Base-by-base conservation (phyloP, 2,113 vertebrate species). In the Gadus macrocephalus region DNA sequence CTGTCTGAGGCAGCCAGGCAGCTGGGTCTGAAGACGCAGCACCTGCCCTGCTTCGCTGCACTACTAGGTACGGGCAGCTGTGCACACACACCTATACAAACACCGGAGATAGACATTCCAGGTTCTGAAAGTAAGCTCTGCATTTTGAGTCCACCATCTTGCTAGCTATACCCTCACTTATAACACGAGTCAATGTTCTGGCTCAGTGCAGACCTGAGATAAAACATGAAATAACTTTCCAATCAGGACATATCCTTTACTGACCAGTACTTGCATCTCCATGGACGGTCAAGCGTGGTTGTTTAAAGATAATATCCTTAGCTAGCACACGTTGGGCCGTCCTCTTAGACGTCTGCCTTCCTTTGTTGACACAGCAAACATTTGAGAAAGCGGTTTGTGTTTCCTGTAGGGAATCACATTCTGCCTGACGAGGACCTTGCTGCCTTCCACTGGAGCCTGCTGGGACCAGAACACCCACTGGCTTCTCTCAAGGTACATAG, bases 341-440 rank as follows among this genome's bases (percentile, higher is more conserved):
- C 15, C 3, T 63, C 2, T 71, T 27, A 22, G 5, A 66, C 9
- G 25, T 25, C 59, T 1, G 5, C 28, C 27, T 4, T 66, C 11
- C 7, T 68, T 75, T 38, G n/a, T 35, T 78, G 67, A 73, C 20
- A 20, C 31, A 22, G 49, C 61, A 78, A 61, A 67, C 31, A 42
- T 27, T 67, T 80, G 22, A 80, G 69, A 49, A 20, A 28, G 31
- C 61, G 25, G 1, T 66, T 49, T 62, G 66, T 72, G 25, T 72
- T 16, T 74, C 59, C 73, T 80, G 22, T 85, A 96, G 95, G 94
- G 80, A 96, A 96, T 84, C 95, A 96, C 86, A 96, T 97, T 90
- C 92, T 97, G 86, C 95, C 95, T 82, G 95, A 97, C 89, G 95
- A 97, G 84, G 95, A 97, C 87, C 89, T 97, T 87, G 95, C 95